Evolutionary conservation across 2,797 vertebrate genomes (phyloP), one percentile per base, ranked within the genome.

Genomic region (Sebastes melanostomus): DNA sequence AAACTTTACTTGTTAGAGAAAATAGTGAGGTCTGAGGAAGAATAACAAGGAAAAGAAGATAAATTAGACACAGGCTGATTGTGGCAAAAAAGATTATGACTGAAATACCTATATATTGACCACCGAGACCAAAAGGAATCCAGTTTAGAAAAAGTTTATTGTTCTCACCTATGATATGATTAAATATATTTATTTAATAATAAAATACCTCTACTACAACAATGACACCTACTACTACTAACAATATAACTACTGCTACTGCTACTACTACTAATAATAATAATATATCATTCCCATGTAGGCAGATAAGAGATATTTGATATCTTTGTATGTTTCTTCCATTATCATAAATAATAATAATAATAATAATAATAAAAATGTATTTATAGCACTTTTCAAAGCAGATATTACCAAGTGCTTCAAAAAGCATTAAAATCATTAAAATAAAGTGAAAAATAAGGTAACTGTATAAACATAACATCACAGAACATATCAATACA

Each of bases 201-300:
- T 58, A 24, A 30, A 76, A 75, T 56, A 66, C 0, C 2, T 46
- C 4, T 9, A 13, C 12, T 22, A 30, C 20, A 68, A 27, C 7
- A 25, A 58, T 25, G 16, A 27, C 34, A 16, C 20, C 20, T 32
- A 12, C 11, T 27, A 10, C 10, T 25, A 18, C 38, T 42, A 16
- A 42, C 38, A 42, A 42, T 42, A 42, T 42, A 18, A 46, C 16
- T 46, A 46, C 6, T 46, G 2, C 6, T 12, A 20, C 6, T 12
- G 13, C 6, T 11, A 8, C 11, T 29, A 14, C 11, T 12, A 8
- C 0, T 22, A 36, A 0, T 10, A 16, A 38, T 8, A 27, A 58
- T 8, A 27, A 70, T 38, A 36, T 25, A 7, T 10, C 4, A 20
- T 36, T 27, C 22, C 6, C 22, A 9, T 36, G 46, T 14, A 34